These are phyloP conservation scores for Poeciliopsis retropinna DNA, from an alignment of 2,113 vertebrate species.

Conservation along the genomic window DNA sequence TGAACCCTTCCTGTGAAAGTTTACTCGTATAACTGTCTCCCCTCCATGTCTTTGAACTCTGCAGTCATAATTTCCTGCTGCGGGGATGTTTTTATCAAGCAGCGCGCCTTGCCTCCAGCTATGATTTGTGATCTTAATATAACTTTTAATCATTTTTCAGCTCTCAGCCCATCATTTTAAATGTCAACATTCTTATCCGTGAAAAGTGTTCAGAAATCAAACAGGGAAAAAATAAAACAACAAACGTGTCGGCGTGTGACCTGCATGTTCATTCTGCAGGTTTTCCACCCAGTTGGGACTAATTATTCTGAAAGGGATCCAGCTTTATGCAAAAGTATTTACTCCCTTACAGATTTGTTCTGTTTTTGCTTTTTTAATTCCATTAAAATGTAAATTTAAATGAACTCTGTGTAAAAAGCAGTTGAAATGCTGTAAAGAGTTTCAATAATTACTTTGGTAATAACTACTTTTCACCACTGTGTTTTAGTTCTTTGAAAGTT, in stretches of 20 bases:
- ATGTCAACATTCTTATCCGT: background rate
- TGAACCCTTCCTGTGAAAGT: slow-evolving; percentile 18
- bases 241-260: background rate
- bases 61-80: background rate
- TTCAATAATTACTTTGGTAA: background rate
- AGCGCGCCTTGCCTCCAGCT: no score
- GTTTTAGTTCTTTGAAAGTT: background rate
- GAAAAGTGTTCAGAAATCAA: background rate
- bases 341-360: background rate
- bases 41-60: slow-evolving; percentile 16
- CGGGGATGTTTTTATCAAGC: background rate
- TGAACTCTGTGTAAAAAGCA: background rate
- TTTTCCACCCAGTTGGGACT: background rate
- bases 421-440: background rate
- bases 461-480: background rate
- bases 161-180: background rate
- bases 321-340: background rate
- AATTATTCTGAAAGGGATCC: background rate
- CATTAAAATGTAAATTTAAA: background rate
- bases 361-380: background rate
- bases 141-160: background rate
- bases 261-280: background rate
- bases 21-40: background rate
- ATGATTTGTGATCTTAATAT: background rate
- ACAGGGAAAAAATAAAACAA: background rate